phyloP scores from a whole-genome alignment of 2,113 vertebrate species.

The Mesembrinibis cayennensis region DNA sequence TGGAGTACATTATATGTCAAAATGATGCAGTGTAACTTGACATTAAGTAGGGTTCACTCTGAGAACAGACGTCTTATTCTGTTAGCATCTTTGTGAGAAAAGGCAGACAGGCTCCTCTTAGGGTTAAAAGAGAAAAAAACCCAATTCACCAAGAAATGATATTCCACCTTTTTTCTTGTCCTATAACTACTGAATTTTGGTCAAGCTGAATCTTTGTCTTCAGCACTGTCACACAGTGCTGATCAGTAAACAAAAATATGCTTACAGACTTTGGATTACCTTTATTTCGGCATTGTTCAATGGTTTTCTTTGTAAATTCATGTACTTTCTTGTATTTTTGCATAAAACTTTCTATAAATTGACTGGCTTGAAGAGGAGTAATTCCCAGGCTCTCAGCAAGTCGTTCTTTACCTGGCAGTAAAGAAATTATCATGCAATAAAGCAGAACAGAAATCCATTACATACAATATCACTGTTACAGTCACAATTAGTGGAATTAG shows the following conservation, averaged over 20 bases:
- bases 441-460: background rate
- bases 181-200: background rate
- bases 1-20: background rate
- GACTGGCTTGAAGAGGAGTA: slow-evolving; percentile 78
- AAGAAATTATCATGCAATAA: background rate
- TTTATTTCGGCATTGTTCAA: slow-evolving; percentile 80
- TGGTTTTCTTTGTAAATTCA: slow-evolving; percentile 81
- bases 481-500: background rate
- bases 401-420: slow-evolving; percentile 79
- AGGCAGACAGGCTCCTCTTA: background rate
- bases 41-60: slow-evolving; percentile 1
- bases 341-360: slow-evolving; percentile 87
- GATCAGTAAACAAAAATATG: background rate
- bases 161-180: background rate
- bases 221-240: background rate
- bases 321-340: slow-evolving; percentile 87
- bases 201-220: background rate
- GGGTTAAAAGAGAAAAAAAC: background rate
- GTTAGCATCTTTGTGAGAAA: slow-evolving; percentile 3
- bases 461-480: background rate
- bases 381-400: slow-evolving; percentile 86
- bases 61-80: background rate
- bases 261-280: slow-evolving; percentile 62
- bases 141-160: background rate
- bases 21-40: slow-evolving; percentile 12